A percentile compares a stretch with the other conserved stretches of the same genome.
Conservation (phyloP, 2,888 invertebrate species). For the Eupeodes luniger region DNA sequence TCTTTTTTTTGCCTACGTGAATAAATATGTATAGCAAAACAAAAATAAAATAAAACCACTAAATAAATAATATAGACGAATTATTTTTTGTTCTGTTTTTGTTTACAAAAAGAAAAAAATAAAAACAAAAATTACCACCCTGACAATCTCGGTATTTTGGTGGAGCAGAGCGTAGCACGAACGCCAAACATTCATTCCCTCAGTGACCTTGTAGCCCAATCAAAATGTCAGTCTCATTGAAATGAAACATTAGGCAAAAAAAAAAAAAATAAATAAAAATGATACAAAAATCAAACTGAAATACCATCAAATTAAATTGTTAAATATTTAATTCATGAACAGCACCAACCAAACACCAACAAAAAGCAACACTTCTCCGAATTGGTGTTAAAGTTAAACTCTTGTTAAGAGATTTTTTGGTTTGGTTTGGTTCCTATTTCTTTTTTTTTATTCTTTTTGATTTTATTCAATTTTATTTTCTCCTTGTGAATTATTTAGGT, state of each 20-base stretch:
- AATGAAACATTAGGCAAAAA: slow-evolving; percentile 42
- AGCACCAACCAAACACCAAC: not conserved
- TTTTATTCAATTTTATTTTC: slow-evolving; percentile 13
- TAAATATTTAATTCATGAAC: slow-evolving; percentile 71
- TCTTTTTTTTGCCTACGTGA: slow-evolving; percentile 34
- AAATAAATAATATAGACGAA: slow-evolving; percentile 26
- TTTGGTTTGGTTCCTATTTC: not conserved
- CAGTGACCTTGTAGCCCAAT: slow-evolving; percentile 65
- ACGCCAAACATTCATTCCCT: slow-evolving; percentile 25
- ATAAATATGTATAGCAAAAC: slow-evolving; percentile 10
- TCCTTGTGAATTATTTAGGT: slow-evolving; percentile 23
- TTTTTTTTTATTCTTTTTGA: not conserved
- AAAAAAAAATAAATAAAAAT: not conserved
- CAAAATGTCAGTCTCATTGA: slow-evolving; percentile 71
- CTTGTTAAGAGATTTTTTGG: not conserved
- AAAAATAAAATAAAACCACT: not conserved
- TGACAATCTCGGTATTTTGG: not conserved
- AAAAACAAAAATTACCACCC: slow-evolving; percentile 2
- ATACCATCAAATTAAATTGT: slow-evolving; percentile 53
- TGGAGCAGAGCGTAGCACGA: not conserved
- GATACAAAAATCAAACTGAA: not conserved
- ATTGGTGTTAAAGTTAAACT: slow-evolving; percentile 19
- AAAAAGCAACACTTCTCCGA: not conserved
- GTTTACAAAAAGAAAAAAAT: slow-evolving; percentile 13
- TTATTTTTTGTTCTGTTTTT: not conserved